Evolutionary conservation across 2,888 invertebrate genomes (phyloP), one percentile per base, ranked within the genome.

Genomic region (Brenthis ino): DNA sequence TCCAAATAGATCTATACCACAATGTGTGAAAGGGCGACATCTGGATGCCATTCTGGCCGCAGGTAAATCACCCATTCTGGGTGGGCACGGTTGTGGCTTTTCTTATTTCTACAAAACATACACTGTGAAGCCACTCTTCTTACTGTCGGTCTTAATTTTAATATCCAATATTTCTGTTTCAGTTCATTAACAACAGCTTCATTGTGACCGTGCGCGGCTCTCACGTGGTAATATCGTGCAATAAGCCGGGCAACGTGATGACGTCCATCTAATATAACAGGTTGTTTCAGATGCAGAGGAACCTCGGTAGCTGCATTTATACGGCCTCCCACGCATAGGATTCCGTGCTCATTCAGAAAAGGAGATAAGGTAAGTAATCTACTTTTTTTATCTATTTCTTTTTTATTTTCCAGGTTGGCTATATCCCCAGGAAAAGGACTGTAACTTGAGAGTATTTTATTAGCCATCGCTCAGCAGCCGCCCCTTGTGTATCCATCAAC

Each of bases 51-150:
- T 2, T 0, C 77, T 61, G 0, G 74, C 74, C 4, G 28, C 55
- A 50, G 77, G 77, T 68, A 78, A 69, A 61, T 78, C 76, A 16
- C 75, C 76, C 72, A 77, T 74, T 50, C 74, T 53, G 0, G 76
- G 77, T 20, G 68, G 56, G 3, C 54, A 14, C 8, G 76, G 77
- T 8, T 65, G 65, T 3, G n/a, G 28, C 6, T 28, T 70, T 75
- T 1, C 70, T 51, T 24, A 77, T n/a, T 68, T 12, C 73, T 66
- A 47, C 75, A 77, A 0, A 75, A 4, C 70, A 76, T 72, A 20
- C 77, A 78, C 16, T 54, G 64, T 0, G 72, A 72, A 0, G 51
- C 73, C 2, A 77, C 72, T 33, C 13, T 28, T 43, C 73, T 74
- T 0, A 77, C 75, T 1, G 75, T 74, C 0, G 76, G 75, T 57